Evolutionary conservation across 1,140 invertebrate genomes (phyloP).

Genomic region (Scaptodrosophila lebanonensis): DNA sequence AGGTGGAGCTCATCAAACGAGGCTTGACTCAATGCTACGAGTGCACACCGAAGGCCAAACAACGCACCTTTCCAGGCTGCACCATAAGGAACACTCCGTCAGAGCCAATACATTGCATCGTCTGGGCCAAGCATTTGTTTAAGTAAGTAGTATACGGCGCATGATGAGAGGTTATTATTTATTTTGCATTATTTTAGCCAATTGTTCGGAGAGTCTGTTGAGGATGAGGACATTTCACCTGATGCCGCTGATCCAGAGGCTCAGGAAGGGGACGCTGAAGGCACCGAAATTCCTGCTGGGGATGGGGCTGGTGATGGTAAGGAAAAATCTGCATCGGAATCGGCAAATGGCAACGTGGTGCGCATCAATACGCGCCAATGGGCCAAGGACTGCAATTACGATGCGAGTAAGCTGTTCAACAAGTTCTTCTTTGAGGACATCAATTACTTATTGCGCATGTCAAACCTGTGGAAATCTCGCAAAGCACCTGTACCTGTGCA

Average conservation of each 20-base stretch:
- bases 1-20: slow-evolving; percentile 92
- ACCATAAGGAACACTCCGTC: slow-evolving; percentile 99
- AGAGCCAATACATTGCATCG: slow-evolving; percentile 99
- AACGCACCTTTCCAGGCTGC: slow-evolving; percentile 97
- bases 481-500: slow-evolving; percentile 89
- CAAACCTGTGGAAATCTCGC: slow-evolving; percentile 94
- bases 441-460: slow-evolving; percentile 95
- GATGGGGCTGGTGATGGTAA: slow-evolving; percentile 87
- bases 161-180: not conserved
- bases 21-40: slow-evolving; percentile 97
- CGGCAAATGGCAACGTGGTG: slow-evolving; percentile 82
- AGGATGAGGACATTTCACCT: slow-evolving; percentile 98
- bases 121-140: slow-evolving; percentile 99
- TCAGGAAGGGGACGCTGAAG: slow-evolving; percentile 77
- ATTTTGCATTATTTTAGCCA: slow-evolving; percentile 82
- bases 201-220: slow-evolving; percentile 96
- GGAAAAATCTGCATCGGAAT: slow-evolving; percentile 28
- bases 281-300: too few species aligned
- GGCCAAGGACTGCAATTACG: slow-evolving; percentile 90
- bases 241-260: slow-evolving; percentile 96
- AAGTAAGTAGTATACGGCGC: slow-evolving; percentile 83
- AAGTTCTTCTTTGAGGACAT: slow-evolving; percentile 98
- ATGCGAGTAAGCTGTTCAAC: slow-evolving; percentile 88
- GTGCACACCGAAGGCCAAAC: slow-evolving; percentile 93
- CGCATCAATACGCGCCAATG: slow-evolving; percentile 92